These are phyloP conservation scores for Chlorodrepanis virens DNA, from an alignment of 2,113 vertebrate genomes.

Conservation along the genomic window DNA sequence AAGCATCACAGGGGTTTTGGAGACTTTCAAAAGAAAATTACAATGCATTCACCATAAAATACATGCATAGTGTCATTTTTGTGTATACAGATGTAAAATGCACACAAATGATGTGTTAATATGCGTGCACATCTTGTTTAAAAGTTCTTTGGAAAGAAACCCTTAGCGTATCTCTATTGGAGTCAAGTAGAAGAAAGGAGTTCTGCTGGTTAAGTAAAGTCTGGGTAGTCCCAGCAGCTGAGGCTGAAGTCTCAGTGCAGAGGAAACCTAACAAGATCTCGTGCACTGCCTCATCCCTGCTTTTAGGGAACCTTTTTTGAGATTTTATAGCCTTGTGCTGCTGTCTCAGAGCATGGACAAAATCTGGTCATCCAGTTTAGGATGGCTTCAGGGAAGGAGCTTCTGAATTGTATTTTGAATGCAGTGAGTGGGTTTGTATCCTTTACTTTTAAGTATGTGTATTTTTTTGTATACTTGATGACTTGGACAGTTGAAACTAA, in stretches of 20 bases:
- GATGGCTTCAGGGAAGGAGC: not conserved
- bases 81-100: not conserved
- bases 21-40: not conserved
- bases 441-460: not conserved
- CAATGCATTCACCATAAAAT: not conserved
- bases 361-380: not conserved
- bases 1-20: accelerated
- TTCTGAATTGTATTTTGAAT: not conserved
- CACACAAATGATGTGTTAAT: not conserved
- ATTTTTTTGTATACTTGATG: not conserved
- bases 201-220: not conserved
- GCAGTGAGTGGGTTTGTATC: not conserved
- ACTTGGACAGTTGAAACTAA: not conserved
- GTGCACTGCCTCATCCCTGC: not conserved
- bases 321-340: not conserved
- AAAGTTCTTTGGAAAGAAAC: not conserved
- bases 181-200: not conserved
- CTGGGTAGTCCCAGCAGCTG: not conserved
- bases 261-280: not conserved
- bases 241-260: not conserved
- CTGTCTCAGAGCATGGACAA: not conserved
- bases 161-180: not conserved
- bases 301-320: not conserved
- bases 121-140: accelerated
- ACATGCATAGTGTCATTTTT: accelerated